Conservation (phyloP, 2,888 invertebrate genomes). For the Carcina quercana region DNA sequence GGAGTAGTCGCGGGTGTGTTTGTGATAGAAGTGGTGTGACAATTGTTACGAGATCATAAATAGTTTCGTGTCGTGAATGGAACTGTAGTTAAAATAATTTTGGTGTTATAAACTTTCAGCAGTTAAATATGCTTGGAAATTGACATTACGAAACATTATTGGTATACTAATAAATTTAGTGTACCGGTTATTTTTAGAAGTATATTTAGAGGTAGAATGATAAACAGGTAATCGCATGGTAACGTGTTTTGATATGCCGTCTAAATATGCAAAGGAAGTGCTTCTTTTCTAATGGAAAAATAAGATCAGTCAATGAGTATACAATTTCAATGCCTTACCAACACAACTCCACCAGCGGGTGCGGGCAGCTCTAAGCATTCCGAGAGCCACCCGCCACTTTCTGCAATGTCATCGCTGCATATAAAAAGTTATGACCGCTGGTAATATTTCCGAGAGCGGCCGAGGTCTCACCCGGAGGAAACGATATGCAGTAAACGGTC, state of each 20-base stretch:
- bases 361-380: conserved; percentile 34
- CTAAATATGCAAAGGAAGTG: no score
- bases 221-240: no score
- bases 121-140: not conserved
- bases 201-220: no score
- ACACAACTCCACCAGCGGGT: conserved; percentile 10
- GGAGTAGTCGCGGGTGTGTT: conserved; percentile 2
- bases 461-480: conserved; percentile 48
- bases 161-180: no score
- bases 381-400: conserved; percentile 48
- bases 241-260: no score
- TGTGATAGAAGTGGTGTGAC: no score
- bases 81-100: no score
- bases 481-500: conserved; percentile 74
- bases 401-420: conserved; percentile 73
- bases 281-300: no score
- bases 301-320: conserved; percentile 19
- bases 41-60: no score
- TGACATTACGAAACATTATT: no score
- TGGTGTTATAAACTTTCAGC: not conserved
- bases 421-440: conserved; percentile 74
- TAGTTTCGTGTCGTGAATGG: no score
- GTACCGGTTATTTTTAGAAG: no score
- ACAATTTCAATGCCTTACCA: conserved; percentile 8
- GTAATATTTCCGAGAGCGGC: conserved; percentile 65